A percentile compares a stretch with the other conserved stretches of the same genome.
phyloP scores from a whole-genome alignment of 2,797 vertebrate species.

The Enteromius argenteus region DNA sequence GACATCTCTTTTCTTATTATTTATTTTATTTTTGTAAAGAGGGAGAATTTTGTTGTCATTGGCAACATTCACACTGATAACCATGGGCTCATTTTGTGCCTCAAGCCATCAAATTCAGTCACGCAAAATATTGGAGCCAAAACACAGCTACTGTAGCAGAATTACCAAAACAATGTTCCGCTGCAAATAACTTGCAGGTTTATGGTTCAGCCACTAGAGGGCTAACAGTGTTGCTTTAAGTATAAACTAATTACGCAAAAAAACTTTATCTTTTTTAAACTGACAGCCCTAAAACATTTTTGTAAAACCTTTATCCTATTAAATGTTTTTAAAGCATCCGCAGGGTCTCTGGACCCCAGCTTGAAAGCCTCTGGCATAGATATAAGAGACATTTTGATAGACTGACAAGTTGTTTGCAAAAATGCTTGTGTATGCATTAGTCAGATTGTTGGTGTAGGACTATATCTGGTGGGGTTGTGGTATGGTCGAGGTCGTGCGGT shows the following conservation, averaged over 20 bases:
- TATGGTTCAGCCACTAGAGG: background rate
- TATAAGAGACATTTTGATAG: conserved; percentile 9
- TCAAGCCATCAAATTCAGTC: background rate
- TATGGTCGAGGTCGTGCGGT: conserved; percentile 18
- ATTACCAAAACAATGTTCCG: background rate
- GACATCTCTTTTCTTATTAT: background rate
- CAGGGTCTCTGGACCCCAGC: background rate
- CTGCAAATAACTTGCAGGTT: background rate
- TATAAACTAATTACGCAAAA: background rate
- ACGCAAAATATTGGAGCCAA: no score
- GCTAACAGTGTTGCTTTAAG: background rate
- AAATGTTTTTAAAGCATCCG: background rate
- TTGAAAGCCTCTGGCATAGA: conserved; percentile 7
- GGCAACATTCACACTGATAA: background rate
- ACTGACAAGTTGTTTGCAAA: conserved; percentile 9
- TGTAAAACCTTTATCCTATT: background rate
- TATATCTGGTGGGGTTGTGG: conserved; percentile 4
- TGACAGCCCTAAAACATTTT: background rate
- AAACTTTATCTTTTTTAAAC: background rate
- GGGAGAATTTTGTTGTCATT: background rate
- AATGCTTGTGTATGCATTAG: conserved; percentile 18
- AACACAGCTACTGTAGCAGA: background rate
- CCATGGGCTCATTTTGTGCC: background rate
- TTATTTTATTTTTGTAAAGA: background rate
- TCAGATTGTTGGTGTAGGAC: conserved; percentile 19